Evolutionary conservation across 1,140 invertebrate species (phyloP), one percentile per base, ranked within the genome.

Genomic region (Nymphalis io): DNA sequence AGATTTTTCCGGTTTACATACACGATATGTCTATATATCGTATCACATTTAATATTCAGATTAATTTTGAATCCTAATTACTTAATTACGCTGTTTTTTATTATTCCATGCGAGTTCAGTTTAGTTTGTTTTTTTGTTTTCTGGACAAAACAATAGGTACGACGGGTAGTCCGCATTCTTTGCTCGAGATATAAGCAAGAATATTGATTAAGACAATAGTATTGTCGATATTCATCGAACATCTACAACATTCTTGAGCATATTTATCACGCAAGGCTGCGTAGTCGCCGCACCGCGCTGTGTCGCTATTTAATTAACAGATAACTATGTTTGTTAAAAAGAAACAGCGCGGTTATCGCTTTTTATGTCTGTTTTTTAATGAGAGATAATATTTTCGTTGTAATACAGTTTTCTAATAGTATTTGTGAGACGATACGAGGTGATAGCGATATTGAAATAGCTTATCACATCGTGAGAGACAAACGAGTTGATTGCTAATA

Each of bases 301-400:
- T 42, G 73, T 72, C 60, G 73, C 62, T 72, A 70, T 77, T 79
- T 75, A 75, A 77, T 77, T 75, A 73, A 55, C 33, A 51, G 73
- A 77, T 74, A 76, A 71, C 39, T 44, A 38, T 74, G 59, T 76
- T 66, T 75, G 64, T 59, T 46, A 63, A 69, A n/a, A 61, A 68
- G 64, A 69, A 75, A 51, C 46, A 33, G 16, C 27, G 39, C 51
- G 12, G 48, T 72, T 72, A 70, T 72, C 73, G 48, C 39, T 62
- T n/a, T 59, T 39, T 60, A 20, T 46, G 60, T 68, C 16, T 55
- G 60, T 71, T 69, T 67, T n/a, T 69, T 66, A 68, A 64, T 70
- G 40, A 55, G 38, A 67, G 59, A 73, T 73, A 51, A 62, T 70
- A 27, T 61, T 68, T 69, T 65, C 21, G 61, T 69, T 68, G 57